A percentile compares a stretch with the other conserved stretches of the same genome.
Evolutionary conservation across 2,797 vertebrate species (phyloP).

Genomic region (Limosa lapponica): DNA sequence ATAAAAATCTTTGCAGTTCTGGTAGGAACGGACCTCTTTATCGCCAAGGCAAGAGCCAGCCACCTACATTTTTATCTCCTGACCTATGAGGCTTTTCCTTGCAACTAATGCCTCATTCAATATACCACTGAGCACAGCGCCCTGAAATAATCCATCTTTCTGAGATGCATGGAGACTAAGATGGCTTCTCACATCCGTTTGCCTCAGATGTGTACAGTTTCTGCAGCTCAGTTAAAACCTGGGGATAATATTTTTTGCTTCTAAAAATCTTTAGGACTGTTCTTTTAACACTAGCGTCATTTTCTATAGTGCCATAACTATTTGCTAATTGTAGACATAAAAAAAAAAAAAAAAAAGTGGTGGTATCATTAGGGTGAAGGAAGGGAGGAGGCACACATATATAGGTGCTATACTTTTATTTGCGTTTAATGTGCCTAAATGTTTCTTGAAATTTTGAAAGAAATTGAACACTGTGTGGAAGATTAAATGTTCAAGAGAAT

Average conservation of each 20-base stretch:
- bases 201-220: background rate
- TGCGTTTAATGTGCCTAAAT: background rate
- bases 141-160: background rate
- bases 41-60: background rate
- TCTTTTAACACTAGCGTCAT: background rate
- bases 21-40: background rate
- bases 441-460: background rate
- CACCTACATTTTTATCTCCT: background rate
- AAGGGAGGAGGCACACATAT: background rate
- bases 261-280: background rate
- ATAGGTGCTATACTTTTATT: background rate
- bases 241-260: background rate
- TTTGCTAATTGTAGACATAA: background rate
- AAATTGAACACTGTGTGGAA: background rate
- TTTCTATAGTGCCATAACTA: background rate
- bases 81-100: background rate
- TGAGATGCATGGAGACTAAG: background rate
- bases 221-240: background rate
- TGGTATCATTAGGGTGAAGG: background rate
- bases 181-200: background rate
- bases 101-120: background rate
- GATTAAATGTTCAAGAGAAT: background rate
- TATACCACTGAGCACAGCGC: background rate
- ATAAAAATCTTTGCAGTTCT: background rate
- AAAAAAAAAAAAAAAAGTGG: background rate